Base-by-base conservation (phyloP, 1,140 invertebrate species). In the Copidosoma floridanum region DNA sequence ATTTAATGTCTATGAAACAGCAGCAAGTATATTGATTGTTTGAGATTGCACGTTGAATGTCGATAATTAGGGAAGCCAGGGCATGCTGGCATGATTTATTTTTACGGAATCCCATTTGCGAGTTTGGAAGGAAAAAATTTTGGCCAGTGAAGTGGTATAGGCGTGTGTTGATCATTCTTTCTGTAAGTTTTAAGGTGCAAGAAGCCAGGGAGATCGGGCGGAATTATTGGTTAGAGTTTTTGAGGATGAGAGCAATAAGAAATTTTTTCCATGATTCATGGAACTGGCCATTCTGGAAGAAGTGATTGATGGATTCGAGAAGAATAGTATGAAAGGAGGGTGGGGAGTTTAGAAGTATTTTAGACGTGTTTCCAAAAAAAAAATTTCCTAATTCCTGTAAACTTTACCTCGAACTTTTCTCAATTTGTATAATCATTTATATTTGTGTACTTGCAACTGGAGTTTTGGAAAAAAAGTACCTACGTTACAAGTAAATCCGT, bases 1-100 rank as follows among this genome's bases (percentile, higher is more conserved):
- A 46, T 48, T 60, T 48, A 7, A 66, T 57, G 29, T 66, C 61
- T 12, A 63, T 7, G 11, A 57, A 63, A 5, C 59, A 20, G 4
- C 47, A 50, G 52, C 46, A 10, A 32, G 51, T 2, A 14, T 41
- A n/a, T 57, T 38, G 2, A 10, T n/a, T 29, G 16, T 41, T 20
- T 12, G 12, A 12, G 18, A 41, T 12, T 14, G 40, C 18, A 10
- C 6, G 18, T 6, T 41, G 40, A 10, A 41, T 41, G 40, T 41
- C 16, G 0, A 16, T 41, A 6, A 41, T 41, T n/a, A 41, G 40
- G 10, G 10, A 12, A 12, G 40, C n/a, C 14, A 41, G n/a, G 16
- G 40, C n/a, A 12, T 12, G 16, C 16, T 6, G 6, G 16, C 52
- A 60, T 10, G 63, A 65, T 51, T 27, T 61, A n/a, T 20, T 18